Evolutionary conservation across 2,888 invertebrate species (phyloP).

Genomic region (Acleris holmiana): DNA sequence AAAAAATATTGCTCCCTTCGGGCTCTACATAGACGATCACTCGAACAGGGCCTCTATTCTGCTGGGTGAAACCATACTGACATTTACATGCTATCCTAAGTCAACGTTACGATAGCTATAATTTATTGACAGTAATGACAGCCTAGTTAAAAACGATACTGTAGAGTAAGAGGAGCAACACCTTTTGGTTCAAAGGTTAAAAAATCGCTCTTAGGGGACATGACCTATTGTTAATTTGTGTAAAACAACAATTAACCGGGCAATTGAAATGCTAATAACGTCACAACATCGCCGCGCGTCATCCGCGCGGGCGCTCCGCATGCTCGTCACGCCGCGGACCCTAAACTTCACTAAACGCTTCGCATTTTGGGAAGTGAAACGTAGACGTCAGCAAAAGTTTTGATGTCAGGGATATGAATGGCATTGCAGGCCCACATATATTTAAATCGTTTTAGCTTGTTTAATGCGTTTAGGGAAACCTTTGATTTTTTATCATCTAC

Average conservation of each 20-base stretch:
- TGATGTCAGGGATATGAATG: slow-evolving; percentile 36
- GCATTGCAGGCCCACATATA: slow-evolving; percentile 6
- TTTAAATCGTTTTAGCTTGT: slow-evolving; percentile 13
- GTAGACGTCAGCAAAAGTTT: slow-evolving; percentile 34
- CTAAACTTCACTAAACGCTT: slow-evolving; percentile 33
- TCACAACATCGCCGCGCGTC: slow-evolving; percentile 23
- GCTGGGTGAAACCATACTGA: too few species aligned
- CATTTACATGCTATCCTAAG: too few species aligned
- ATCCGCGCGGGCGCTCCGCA: slow-evolving; percentile 18
- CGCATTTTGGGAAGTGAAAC: slow-evolving; percentile 35
- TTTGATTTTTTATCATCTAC: too few species aligned
- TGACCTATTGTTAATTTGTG: slow-evolving; percentile 23
- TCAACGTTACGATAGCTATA: too few species aligned
- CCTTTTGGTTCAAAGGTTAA: too few species aligned
- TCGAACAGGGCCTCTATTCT: too few species aligned
- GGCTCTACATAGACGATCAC: too few species aligned
- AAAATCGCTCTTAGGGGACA: not conserved
- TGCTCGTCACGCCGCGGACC: slow-evolving; percentile 36
- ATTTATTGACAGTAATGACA: too few species aligned
- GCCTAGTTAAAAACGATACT: too few species aligned
- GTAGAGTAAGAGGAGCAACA: too few species aligned
- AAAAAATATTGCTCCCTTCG: too few species aligned
- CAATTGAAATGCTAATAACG: slow-evolving; percentile 36
- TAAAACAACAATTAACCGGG: slow-evolving; percentile 14
- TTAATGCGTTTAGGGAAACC: not conserved